Percentiles rank a stretch among this genome's conserved stretches.
Conservation (phyloP, 2,797 vertebrate species). For the Pagetopsis macropterus region DNA sequence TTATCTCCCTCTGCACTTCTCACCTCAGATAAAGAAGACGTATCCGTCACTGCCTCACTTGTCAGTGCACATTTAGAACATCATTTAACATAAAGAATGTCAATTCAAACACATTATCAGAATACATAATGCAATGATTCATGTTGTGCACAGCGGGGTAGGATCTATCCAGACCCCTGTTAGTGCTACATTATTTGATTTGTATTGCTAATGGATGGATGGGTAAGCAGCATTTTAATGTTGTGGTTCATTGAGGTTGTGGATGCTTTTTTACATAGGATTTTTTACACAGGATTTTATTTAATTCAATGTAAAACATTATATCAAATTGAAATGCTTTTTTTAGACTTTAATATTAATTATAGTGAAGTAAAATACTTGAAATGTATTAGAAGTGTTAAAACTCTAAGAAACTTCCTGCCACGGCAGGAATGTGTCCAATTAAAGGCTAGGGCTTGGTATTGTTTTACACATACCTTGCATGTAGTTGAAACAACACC, state of each 20-base stretch:
- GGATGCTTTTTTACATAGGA: neutral
- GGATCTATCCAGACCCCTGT: neutral
- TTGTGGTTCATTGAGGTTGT: neutral
- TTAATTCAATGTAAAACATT: neutral
- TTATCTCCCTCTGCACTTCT: slow-evolving; percentile 38
- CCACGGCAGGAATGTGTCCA: neutral
- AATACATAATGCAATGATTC: slow-evolving; percentile 38
- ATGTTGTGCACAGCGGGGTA: neutral
- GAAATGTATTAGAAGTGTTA: neutral
- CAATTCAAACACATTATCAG: neutral
- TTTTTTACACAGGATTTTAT: no score
- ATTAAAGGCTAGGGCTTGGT: neutral
- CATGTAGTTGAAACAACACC: neutral
- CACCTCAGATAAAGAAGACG: slow-evolving; percentile 34
- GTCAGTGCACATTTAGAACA: slow-evolving; percentile 9
- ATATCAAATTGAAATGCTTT: neutral
- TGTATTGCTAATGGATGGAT: neutral
- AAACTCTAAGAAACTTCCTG: neutral
- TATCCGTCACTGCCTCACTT: slow-evolving; percentile 8
- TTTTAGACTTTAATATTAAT: neutral
- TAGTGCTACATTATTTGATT: neutral
- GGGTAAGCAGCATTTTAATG: neutral
- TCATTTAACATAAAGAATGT: slow-evolving; percentile 1
- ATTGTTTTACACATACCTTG: neutral
- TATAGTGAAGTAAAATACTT: neutral